phyloP scores from a whole-genome alignment of 2,888 invertebrate species.

The Synergus laeviventris region DNA sequence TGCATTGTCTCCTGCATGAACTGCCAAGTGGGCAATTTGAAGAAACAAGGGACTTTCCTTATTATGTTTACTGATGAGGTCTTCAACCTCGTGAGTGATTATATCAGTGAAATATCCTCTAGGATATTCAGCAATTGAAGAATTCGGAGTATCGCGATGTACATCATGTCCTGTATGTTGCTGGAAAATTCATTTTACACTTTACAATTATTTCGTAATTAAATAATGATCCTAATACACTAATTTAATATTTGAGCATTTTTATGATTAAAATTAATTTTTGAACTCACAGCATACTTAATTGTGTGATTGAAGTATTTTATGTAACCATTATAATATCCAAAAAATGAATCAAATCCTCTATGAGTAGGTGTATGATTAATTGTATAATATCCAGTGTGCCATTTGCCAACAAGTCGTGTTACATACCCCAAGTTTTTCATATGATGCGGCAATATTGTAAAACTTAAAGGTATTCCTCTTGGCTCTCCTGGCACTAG shows the following conservation, averaged over 20 bases:
- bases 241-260: not conserved
- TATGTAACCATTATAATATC: constrained; percentile 89
- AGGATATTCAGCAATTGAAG: constrained; percentile 68
- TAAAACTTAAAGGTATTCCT: constrained; percentile 77
- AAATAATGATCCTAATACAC: not conserved
- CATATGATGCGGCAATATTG: constrained; percentile 78
- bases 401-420: constrained; percentile 80
- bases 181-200: not conserved
- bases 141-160: constrained; percentile 73
- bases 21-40: constrained; percentile 87
- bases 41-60: constrained; percentile 84
- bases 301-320: constrained; percentile 86
- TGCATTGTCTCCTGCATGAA: constrained; percentile 85
- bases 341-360: constrained; percentile 89
- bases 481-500: constrained; percentile 76
- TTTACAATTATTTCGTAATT: not conserved
- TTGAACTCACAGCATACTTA: not conserved
- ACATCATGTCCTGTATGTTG: constrained; percentile 75
- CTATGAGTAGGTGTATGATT: constrained; percentile 83
- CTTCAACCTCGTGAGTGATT: constrained; percentile 81
- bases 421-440: constrained; percentile 77
- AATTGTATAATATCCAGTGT: constrained; percentile 77
- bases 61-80: constrained; percentile 81
- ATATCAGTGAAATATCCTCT: constrained; percentile 85
- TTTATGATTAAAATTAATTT: not conserved